Conservation (phyloP, 1,140 invertebrate genomes). For the Sitophilus oryzae region DNA sequence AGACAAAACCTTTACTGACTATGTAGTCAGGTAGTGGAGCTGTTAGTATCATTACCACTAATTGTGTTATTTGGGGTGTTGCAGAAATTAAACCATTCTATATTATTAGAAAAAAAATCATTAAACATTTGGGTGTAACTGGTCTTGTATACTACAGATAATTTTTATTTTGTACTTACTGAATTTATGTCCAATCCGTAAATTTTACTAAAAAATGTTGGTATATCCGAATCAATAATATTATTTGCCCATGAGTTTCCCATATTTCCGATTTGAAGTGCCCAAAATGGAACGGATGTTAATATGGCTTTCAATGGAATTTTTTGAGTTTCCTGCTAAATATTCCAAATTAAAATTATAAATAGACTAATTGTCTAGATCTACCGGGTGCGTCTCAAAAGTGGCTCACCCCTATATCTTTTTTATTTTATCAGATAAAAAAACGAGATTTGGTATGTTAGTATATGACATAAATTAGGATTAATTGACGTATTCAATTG, state of each 20-base stretch:
- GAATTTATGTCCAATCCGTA: constrained; percentile 60
- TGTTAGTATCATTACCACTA: constrained; percentile 59
- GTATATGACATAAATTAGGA: no score
- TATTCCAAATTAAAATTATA: no score
- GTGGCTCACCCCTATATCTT: no score
- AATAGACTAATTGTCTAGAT: no score
- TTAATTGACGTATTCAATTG: no score
- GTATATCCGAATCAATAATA: constrained; percentile 84
- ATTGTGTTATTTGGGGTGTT: constrained; percentile 71
- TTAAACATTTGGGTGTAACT: neutral
- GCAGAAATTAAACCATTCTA: constrained; percentile 71
- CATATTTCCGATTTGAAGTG: constrained; percentile 60
- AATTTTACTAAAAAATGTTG: constrained; percentile 80
- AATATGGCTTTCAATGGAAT: constrained; percentile 23
- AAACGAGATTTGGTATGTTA: no score
- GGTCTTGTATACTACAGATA: constrained; percentile 45
- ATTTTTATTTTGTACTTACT: constrained; percentile 43
- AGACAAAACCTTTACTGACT: constrained; percentile 50
- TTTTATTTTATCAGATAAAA: no score
- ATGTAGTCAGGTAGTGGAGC: constrained; percentile 59
- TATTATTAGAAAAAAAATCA: constrained; percentile 10
- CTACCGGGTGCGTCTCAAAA: no score
- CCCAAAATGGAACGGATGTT: constrained; percentile 22
- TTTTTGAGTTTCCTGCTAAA: constrained; percentile 5
- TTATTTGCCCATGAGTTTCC: constrained; percentile 91